These are phyloP conservation scores for Cyanoderma ruficeps DNA, from an alignment of 2,113 vertebrate genomes.

Conservation along the genomic window DNA sequence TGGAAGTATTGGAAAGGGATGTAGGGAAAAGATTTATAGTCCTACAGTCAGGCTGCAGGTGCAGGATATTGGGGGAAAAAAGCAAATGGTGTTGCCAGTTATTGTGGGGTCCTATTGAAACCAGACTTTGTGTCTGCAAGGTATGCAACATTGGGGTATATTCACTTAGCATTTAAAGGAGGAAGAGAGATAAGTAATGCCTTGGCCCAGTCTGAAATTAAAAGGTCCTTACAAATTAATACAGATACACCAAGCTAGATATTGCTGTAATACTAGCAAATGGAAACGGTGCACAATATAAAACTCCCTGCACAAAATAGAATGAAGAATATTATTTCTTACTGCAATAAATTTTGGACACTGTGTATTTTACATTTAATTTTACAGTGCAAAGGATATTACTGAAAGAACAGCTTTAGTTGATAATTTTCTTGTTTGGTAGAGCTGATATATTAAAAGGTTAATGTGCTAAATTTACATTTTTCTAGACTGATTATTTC, in stretches of 20 bases:
- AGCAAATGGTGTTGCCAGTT: neutral
- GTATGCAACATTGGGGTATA: neutral
- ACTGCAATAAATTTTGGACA: neutral
- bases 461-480: conserved; percentile 3
- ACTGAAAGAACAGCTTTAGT: neutral
- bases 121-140: neutral
- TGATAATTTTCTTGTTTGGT: conserved; percentile 22
- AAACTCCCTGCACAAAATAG: neutral
- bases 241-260: neutral
- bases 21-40: neutral
- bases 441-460: conserved; percentile 20
- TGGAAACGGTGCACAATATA: neutral
- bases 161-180: neutral
- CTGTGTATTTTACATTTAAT: conserved; percentile 5
- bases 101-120: neutral
- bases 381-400: neutral
- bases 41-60: neutral
- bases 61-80: neutral
- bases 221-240: neutral
- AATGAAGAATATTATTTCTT: neutral
- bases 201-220: neutral
- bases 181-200: neutral
- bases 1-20: neutral
- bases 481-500: conserved; percentile 16
- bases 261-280: neutral